These are phyloP conservation scores for Nyctibius bracteatus DNA, from an alignment of 2,113 vertebrate species.

Conservation along the genomic window DNA sequence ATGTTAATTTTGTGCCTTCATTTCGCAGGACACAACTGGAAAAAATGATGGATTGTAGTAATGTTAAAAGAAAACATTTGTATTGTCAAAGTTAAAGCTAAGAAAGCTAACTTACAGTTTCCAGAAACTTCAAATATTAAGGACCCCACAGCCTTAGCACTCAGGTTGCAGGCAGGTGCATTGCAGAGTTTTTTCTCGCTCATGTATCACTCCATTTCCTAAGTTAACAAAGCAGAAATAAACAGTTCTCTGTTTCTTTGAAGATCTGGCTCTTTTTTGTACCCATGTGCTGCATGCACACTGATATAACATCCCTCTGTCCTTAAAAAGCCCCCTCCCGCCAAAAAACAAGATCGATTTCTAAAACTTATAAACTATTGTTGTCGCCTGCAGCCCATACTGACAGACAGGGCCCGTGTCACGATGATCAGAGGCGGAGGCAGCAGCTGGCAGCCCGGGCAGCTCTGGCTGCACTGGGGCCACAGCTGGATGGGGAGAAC, in stretches of 20 bases:
- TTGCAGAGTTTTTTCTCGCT: background rate
- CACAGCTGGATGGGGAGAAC: background rate
- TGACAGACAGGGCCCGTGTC: background rate
- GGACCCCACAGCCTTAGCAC: background rate
- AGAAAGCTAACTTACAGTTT: background rate
- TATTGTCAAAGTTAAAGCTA: background rate
- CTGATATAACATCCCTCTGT: background rate
- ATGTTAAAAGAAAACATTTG: background rate
- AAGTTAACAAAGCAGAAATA: background rate
- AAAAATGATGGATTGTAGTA: background rate
- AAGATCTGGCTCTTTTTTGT: background rate
- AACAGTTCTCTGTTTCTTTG: background rate
- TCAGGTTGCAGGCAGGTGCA: background rate
- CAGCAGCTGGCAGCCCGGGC: background rate
- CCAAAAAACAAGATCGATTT: background rate
- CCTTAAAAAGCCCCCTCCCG: background rate
- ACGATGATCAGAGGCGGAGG: background rate
- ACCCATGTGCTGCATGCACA: background rate
- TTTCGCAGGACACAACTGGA: background rate
- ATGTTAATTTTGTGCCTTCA: background rate
- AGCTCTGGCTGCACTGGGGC: accelerated
- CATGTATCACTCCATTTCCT: background rate
- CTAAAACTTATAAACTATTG: background rate
- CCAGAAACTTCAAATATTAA: background rate
- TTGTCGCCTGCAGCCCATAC: accelerated